These are phyloP conservation scores for Heliconius erato DNA, from an alignment of 2,888 invertebrate genomes.

Conservation along the genomic window DNA sequence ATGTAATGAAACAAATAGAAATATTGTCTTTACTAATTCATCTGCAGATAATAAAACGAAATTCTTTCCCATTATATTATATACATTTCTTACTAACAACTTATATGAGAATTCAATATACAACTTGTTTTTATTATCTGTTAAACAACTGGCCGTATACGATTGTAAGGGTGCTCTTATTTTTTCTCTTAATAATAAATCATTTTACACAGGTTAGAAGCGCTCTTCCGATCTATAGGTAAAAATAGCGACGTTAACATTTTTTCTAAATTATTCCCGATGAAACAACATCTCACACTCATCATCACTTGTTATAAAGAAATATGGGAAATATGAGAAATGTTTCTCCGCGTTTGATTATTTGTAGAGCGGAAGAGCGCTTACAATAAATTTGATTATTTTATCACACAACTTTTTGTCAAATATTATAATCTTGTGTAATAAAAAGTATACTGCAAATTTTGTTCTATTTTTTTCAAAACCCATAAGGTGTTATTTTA, in stretches of 20 bases:
- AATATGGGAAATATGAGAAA: not conserved
- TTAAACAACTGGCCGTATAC: not conserved
- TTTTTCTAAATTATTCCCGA: not conserved
- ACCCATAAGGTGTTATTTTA: not conserved
- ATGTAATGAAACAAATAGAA: not conserved
- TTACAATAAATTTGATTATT: constrained; percentile 6
- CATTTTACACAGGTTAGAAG: constrained; percentile 30
- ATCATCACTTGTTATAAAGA: not conserved
- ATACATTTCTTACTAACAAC: not conserved
- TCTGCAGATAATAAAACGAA: not conserved
- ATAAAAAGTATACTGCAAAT: not conserved
- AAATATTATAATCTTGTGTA: not conserved
- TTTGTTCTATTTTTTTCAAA: not conserved
- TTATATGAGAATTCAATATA: not conserved
- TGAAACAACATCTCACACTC: too few relatives aligned
- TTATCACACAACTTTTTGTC: not conserved
- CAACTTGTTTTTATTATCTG: not conserved
- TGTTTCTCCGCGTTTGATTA: not conserved
- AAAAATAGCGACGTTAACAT: not conserved
- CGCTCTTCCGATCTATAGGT: constrained; percentile 44
- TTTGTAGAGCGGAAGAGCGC: constrained; percentile 45
- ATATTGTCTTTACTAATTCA: not conserved
- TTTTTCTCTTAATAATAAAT: constrained; percentile 16
- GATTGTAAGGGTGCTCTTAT: constrained; percentile 21
- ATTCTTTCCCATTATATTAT: not conserved